phyloP scores from a whole-genome alignment of 1,140 invertebrate genomes.

The Ips nitidus region DNA sequence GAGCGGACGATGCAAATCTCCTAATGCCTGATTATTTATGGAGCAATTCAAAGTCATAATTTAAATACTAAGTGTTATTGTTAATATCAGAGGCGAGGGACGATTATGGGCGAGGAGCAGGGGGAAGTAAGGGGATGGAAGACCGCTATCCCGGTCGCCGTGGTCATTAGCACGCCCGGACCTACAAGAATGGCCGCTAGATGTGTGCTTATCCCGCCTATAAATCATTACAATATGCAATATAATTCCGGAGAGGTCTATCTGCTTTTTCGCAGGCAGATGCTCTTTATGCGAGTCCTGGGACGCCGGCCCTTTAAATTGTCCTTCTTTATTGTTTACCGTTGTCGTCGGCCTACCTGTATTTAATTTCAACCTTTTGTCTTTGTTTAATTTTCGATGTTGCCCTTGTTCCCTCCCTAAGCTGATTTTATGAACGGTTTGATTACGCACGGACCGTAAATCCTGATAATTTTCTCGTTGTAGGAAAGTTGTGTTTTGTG shows the following conservation, averaged over 20 bases:
- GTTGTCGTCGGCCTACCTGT: conserved; percentile 34
- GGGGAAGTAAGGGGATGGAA: conserved; percentile 38
- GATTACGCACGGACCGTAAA: too few species aligned
- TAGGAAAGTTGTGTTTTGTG: too few species aligned
- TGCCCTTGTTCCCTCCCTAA: too few species aligned
- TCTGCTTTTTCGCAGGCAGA: conserved; percentile 53
- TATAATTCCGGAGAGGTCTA: conserved; percentile 54
- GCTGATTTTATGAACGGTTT: too few species aligned
- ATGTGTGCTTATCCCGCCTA: conserved; percentile 53
- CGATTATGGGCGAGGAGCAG: conserved; percentile 42
- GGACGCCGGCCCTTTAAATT: conserved; percentile 32
- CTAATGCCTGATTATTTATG: conserved; percentile 53
- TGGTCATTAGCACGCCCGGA: conserved; percentile 54
- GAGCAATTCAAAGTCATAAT: conserved; percentile 54
- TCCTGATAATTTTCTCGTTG: too few species aligned
- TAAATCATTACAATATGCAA: conserved; percentile 56
- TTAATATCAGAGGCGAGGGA: conserved; percentile 53
- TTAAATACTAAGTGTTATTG: conserved; percentile 55
- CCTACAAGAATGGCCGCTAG: conserved; percentile 53
- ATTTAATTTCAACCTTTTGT: conserved; percentile 36
- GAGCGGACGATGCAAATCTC: conserved; percentile 50
- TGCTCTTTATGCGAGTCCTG: conserved; percentile 50
- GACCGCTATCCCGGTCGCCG: conserved; percentile 51
- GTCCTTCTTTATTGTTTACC: conserved; percentile 39
- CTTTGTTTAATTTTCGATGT: conserved; percentile 27